Percentiles rank a stretch among this genome's conserved stretches.
phyloP scores from a whole-genome alignment of 2,113 vertebrate genomes.

The Atlantisia rogersi region DNA sequence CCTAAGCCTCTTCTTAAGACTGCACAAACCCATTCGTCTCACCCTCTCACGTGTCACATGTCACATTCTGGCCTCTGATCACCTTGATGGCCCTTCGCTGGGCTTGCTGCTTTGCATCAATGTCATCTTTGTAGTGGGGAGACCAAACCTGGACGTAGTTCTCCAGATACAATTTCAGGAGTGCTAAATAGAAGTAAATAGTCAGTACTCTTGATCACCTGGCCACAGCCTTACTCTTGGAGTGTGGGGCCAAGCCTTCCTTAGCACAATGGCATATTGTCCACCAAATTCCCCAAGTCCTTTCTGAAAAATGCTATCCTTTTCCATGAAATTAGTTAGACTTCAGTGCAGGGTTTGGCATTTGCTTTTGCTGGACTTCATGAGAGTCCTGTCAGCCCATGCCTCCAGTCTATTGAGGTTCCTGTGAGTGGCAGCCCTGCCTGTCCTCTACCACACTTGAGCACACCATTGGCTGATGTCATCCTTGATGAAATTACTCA shows the following conservation, averaged over 20 bases:
- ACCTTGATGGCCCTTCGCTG: neutral
- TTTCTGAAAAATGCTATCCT: neutral
- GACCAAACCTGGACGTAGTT: neutral
- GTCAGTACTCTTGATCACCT: neutral
- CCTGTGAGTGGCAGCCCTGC: neutral
- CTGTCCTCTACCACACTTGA: neutral
- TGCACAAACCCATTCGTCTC: neutral
- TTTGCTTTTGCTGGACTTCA: neutral
- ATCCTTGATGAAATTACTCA: neutral
- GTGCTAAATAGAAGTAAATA: neutral
- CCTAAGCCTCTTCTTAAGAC: neutral
- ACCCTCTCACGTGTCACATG: neutral
- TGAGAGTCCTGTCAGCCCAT: neutral
- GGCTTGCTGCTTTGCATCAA: neutral
- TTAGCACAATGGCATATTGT: neutral
- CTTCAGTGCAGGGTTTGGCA: neutral
- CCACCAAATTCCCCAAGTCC: neutral
- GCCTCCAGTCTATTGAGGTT: neutral
- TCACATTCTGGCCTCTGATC: neutral
- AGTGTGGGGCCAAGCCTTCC: accelerated
- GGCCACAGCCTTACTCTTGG: neutral
- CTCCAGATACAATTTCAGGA: neutral
- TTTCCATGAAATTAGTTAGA: neutral
- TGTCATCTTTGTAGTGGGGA: neutral
- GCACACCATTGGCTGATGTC: neutral